phyloP scores from a whole-genome alignment of 1,140 invertebrate species.

The Dendroctonus valens region DNA sequence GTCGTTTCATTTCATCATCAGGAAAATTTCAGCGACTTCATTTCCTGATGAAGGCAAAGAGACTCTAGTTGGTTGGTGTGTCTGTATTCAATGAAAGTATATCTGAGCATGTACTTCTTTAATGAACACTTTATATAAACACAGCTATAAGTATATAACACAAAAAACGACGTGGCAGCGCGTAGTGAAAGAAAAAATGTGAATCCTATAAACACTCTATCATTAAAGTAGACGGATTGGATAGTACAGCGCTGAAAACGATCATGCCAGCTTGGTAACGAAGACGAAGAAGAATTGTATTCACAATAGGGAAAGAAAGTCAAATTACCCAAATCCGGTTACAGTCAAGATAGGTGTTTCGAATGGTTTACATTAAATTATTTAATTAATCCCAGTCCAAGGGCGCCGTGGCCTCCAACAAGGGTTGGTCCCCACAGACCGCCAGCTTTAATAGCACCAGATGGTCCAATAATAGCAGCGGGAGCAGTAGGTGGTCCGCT shows the following conservation, averaged over 20 bases:
- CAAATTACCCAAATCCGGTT: too few relatives aligned
- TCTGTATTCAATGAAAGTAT: too few relatives aligned
- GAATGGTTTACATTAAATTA: too few relatives aligned
- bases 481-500: conserved; percentile 40
- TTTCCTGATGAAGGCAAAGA: too few relatives aligned
- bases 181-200: neutral
- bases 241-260: too few relatives aligned
- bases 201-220: neutral
- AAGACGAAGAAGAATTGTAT: too few relatives aligned
- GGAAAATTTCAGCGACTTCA: too few relatives aligned
- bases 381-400: neutral
- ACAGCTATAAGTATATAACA: conserved; percentile 7
- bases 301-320: too few relatives aligned
- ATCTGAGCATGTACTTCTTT: neutral
- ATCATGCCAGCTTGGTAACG: too few relatives aligned
- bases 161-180: conserved; percentile 2
- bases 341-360: too few relatives aligned
- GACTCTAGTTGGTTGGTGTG: too few relatives aligned
- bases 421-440: conserved; percentile 37
- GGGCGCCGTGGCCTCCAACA: neutral
- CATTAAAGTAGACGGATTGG: neutral
- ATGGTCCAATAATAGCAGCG: conserved; percentile 39
- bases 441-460: conserved; percentile 38
- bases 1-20: too few relatives aligned
- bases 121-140: conserved; percentile 12